Percentiles rank a stretch among this genome's conserved stretches.
phyloP scores from a whole-genome alignment of 2,888 invertebrate species.

The Dinocampus coccinellae region DNA sequence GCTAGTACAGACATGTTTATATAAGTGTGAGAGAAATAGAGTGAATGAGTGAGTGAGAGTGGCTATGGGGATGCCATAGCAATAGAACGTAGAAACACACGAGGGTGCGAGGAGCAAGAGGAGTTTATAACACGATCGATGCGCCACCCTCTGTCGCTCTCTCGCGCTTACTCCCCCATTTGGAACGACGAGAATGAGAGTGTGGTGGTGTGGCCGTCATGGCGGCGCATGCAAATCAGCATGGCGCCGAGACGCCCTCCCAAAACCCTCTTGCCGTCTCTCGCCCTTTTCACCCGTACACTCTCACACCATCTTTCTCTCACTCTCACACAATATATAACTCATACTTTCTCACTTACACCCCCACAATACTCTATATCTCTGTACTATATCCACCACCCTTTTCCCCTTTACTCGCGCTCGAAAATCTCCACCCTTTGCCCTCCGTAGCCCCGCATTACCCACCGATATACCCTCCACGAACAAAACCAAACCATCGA shows the following conservation, averaged over 20 bases:
- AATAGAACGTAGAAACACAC: constrained; percentile 47
- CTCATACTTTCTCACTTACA: constrained; percentile 32
- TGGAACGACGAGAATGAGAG: constrained; percentile 46
- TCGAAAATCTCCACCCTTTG: background rate
- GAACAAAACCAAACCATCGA: constrained; percentile 65
- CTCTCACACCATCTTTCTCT: constrained; percentile 39
- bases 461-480: constrained; percentile 51
- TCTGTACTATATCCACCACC: constrained; percentile 2
- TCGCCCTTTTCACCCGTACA: constrained; percentile 41
- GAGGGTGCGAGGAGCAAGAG: constrained; percentile 47
- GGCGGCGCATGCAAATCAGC: constrained; percentile 77
- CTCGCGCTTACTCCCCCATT: constrained; percentile 55
- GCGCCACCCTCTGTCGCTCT: constrained; percentile 67
- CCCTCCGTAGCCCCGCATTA: constrained; percentile 1
- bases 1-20: background rate
- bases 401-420: too few relatives aligned
- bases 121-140: constrained; percentile 71
- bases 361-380: constrained; percentile 26
- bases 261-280: constrained; percentile 48
- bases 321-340: constrained; percentile 17
- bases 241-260: constrained; percentile 73
- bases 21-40: background rate
- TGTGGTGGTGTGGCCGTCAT: constrained; percentile 70
- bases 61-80: constrained; percentile 32
- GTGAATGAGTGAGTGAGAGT: constrained; percentile 35